Evolutionary conservation across 1,140 invertebrate genomes (phyloP), one percentile per base, ranked within the genome.

Genomic region (Leguminivora glycinivorella): DNA sequence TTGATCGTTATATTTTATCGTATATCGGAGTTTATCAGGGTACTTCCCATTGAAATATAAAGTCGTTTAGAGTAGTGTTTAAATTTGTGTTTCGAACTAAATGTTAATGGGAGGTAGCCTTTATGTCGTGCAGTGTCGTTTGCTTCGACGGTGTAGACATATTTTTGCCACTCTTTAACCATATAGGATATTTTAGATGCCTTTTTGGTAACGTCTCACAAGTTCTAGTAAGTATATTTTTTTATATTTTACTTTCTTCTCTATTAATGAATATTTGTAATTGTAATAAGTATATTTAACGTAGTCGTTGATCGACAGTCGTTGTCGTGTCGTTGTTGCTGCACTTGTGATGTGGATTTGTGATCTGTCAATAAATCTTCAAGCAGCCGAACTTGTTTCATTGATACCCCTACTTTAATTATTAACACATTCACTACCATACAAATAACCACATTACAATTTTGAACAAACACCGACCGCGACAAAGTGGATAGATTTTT

Each of bases 351-450:
- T 22, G 40, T 43, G 40, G 40, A 52, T 52, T 22, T 52, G 7
- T 52, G 19, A 22, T 10, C 17, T 52, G n/a, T 52, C 19, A 22
- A 52, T 52, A 52, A 22, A 52, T 52, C 47, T 52, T 52, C 19
- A 9, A 52, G 47, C 47, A 52, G 19, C 47, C 0, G 10, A 22
- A 7, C 0, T 47, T 2, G 17, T 52, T 52, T 52, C 4, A 52
- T 9, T 52, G 17, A 9, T 2, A 12, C 10, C 40, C n/a, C n/a
- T n/a, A 5, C 4, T n/a, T 43, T 38, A 77, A 77, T 74, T 75
- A 77, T 77, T 72, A 72, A 66, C n/a, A n/a, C n/a, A n/a, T n/a
- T n/a, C n/a, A n/a, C n/a, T n/a, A n/a, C n/a, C n/a, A n/a, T n/a
- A n/a, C n/a, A n/a, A n/a, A n/a, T n/a, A n/a, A n/a, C n/a, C n/a